Evolutionary conservation across 2,797 vertebrate genomes (phyloP), one percentile per base, ranked within the genome.

Genomic region (Gymnothorax javanicus): DNA sequence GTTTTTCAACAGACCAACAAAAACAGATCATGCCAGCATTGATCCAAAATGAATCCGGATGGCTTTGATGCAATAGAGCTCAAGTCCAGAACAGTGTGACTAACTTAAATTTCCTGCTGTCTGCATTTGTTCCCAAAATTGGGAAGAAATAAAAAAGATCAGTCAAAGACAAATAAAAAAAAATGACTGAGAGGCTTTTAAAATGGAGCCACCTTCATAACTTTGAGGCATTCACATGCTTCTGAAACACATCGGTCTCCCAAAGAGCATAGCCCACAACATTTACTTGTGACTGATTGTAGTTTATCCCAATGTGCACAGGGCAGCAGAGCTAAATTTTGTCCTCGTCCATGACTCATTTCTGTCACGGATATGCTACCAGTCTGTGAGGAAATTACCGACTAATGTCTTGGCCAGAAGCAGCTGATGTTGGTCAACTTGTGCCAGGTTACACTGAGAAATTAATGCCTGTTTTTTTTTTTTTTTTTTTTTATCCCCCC

Each of bases 291-390:
- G 23, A 27, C 67, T 71, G 62, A 64, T 23, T 23, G 62, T 20
- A 5, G 11, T 71, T 27, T 9, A 71, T 25, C 67, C 67, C 27
- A 25, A 25, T 25, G 27, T 7, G 7, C 13, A 20, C 73, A 17
- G 33, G 13, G 33, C 73, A 50, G 33, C 13, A 77, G 17, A 52
- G 50, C 50, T 27, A 15, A 91, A 89, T 89, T 90, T 86, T 88
- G 71, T 17, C n/a, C 25, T 50, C 25, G 43, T 81, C n/a, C 52
- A 11, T 81, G 50, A 6, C 77, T 54, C 23, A 56, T 54, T 81
- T 6, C 50, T n/a, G 23, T 56, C 15, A 81, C n/a, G 56, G 7
- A 77, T 25, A 71, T 25, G n/a, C n/a, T 67, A 23, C 23, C 3
- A 8, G 64, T 9, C 3, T 33, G 5, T 11, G 2, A 33, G 1